phyloP scores from a whole-genome alignment of 2,797 vertebrate species.

The Halcyon smyrnensis region DNA sequence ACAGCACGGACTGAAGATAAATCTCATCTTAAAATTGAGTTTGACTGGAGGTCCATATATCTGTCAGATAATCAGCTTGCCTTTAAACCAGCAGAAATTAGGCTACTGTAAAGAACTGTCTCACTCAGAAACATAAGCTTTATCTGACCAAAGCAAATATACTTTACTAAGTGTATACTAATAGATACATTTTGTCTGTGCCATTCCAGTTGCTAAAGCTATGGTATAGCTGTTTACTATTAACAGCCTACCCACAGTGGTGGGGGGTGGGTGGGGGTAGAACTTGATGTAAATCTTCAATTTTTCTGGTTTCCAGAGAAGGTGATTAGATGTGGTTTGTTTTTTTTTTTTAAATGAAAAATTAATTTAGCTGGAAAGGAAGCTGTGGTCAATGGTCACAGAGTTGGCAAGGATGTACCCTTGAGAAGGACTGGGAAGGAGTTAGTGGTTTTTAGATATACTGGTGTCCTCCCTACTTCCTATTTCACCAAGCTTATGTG shows the following conservation, averaged over 20 bases:
- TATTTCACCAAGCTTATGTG: neutral
- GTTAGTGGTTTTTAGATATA: neutral
- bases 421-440: neutral
- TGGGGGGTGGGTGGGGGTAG: rapidly evolving
- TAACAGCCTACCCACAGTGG: neutral
- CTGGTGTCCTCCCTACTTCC: neutral
- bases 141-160: neutral
- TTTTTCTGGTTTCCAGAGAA: neutral
- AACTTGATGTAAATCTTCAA: neutral
- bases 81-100: neutral
- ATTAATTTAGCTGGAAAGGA: neutral
- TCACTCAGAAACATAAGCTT: neutral
- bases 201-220: neutral
- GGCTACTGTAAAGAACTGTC: neutral
- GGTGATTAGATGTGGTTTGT: neutral
- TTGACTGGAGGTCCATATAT: neutral
- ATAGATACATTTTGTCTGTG: neutral
- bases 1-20: neutral
- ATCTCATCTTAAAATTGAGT: neutral
- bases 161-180: neutral
- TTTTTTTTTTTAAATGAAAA: neutral
- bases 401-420: neutral
- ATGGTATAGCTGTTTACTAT: neutral
- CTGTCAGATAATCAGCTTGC: neutral
- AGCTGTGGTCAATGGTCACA: neutral